Evolutionary conservation across 1,140 invertebrate species (phyloP).

Genomic region (Potamilus streckersoni): DNA sequence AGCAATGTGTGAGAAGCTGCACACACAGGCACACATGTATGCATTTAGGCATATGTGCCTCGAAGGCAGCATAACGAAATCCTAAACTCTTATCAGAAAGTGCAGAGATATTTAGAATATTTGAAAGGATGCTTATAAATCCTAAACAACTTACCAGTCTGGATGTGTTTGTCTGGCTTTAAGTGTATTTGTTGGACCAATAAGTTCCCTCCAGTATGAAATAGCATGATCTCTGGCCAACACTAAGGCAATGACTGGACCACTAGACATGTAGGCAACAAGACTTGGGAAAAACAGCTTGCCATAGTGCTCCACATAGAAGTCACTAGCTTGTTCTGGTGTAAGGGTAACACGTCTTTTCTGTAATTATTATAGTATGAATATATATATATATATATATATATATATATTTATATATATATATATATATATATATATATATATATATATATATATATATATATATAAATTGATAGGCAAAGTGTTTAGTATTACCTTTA

Average conservation of each 20-base stretch:
- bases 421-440: too few species aligned
- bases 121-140: not conserved
- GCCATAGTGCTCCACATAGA: slow-evolving; percentile 81
- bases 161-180: slow-evolving; percentile 80
- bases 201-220: slow-evolving; percentile 77
- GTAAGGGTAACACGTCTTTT: slow-evolving; percentile 78
- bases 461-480: slow-evolving; percentile 1
- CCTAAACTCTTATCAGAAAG: too few species aligned
- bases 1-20: too few species aligned
- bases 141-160: slow-evolving; percentile 64
- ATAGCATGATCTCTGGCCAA: slow-evolving; percentile 76
- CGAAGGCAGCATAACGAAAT: too few species aligned
- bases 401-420: too few species aligned
- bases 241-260: slow-evolving; percentile 78
- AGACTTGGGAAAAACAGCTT: slow-evolving; percentile 79
- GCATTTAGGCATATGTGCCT: too few species aligned
- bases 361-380: slow-evolving; percentile 62
- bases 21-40: too few species aligned
- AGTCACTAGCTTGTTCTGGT: slow-evolving; percentile 84
- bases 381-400: too few species aligned
- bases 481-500: not conserved
- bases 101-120: too few species aligned
- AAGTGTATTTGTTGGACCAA: slow-evolving; percentile 76
- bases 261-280: slow-evolving; percentile 81
- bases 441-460: too few species aligned